Conservation (phyloP, 2,797 vertebrate species). For the Alcedo quadribrachys region DNA sequence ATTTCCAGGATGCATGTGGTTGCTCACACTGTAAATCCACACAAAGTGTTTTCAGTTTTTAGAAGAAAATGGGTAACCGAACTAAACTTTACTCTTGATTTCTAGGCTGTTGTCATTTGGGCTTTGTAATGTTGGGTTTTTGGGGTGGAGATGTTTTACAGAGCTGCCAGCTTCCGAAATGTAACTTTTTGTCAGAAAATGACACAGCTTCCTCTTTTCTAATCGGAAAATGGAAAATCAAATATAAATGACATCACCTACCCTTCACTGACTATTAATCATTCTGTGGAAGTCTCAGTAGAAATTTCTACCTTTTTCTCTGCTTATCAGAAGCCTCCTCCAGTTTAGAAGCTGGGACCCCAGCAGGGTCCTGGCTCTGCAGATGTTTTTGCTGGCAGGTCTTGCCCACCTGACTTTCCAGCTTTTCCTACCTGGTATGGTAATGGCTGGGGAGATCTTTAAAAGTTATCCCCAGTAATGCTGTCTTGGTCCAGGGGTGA, state of each 20-base stretch:
- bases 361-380: neutral
- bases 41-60: neutral
- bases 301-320: slow-evolving; percentile 18
- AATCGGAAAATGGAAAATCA: slow-evolving; percentile 48
- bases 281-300: slow-evolving; percentile 20
- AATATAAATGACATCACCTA: slow-evolving; percentile 36
- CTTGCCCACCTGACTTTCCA: neutral
- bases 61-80: neutral
- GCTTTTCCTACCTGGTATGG: neutral
- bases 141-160: neutral
- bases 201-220: slow-evolving; percentile 32
- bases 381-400: neutral
- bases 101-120: neutral
- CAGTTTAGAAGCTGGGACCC: neutral
- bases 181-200: slow-evolving; percentile 32
- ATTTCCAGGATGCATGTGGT: neutral
- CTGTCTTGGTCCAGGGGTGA: neutral
- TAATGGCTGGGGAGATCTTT: accelerated
- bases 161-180: slow-evolving; percentile 29
- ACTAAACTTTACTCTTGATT: slow-evolving; percentile 3
- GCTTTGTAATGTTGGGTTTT: neutral
- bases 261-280: neutral
- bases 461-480: neutral
- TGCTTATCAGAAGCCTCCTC: slow-evolving; percentile 13
- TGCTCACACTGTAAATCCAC: neutral